These are phyloP conservation scores for Spisula subtruncata DNA, from an alignment of 2,888 invertebrate species.

Conservation along the genomic window DNA sequence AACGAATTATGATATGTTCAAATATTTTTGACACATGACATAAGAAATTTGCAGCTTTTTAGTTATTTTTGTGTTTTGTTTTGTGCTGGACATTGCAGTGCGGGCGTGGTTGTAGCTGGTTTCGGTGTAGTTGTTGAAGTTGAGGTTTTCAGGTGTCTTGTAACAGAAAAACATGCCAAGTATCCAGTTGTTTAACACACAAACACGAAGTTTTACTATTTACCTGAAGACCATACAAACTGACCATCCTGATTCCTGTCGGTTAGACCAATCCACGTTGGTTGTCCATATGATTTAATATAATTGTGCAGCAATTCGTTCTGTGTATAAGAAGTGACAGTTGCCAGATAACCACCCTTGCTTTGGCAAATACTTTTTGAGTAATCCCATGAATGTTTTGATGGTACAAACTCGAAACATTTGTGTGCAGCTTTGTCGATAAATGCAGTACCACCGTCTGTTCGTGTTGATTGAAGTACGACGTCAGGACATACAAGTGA, in stretches of 20 bases:
- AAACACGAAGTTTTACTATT: background rate
- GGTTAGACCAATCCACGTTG: constrained; percentile 28
- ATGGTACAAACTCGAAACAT: constrained; percentile 34
- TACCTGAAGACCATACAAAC: constrained; percentile 41
- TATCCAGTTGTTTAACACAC: no score
- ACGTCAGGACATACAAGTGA: background rate
- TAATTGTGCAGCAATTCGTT: constrained; percentile 1
- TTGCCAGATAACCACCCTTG: constrained; percentile 30
- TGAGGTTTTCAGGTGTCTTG: no score
- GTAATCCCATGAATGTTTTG: background rate
- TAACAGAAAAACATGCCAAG: no score
- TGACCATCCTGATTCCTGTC: constrained; percentile 24
- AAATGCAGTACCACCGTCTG: background rate
- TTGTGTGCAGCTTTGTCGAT: background rate
- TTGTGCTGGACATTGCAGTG: no score
- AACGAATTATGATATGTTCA: no score
- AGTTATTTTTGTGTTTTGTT: no score
- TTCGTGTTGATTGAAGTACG: background rate
- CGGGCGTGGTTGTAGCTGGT: no score
- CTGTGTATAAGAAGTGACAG: background rate
- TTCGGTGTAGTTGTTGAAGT: no score
- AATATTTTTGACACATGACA: no score
- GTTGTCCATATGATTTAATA: constrained; percentile 16
- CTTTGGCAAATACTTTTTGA: constrained; percentile 15
- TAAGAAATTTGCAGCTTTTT: no score